Conservation (phyloP, 2,113 vertebrate species). For the Tringa solitaria region DNA sequence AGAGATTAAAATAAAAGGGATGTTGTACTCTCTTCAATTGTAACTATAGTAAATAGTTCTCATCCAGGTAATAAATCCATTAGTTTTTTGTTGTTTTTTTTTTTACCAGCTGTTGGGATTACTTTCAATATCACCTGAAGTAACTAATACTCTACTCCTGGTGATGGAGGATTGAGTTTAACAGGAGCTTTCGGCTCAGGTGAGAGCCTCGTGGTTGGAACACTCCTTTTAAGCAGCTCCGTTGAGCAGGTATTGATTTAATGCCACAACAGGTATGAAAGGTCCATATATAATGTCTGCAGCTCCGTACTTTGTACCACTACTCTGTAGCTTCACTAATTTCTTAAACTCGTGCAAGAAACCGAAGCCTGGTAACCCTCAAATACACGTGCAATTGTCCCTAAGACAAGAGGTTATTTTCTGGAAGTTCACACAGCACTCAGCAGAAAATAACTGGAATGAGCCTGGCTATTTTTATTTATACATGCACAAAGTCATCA, state of each 20-base stretch:
- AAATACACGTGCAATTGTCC: fast-evolving
- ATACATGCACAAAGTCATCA: background rate
- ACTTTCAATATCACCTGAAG: background rate
- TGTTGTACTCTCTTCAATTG: background rate
- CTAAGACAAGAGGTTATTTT: background rate
- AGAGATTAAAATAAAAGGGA: background rate
- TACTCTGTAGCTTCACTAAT: background rate
- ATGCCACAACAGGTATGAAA: background rate
- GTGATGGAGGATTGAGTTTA: background rate
- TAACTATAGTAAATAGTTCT: background rate
- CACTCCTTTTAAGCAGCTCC: background rate
- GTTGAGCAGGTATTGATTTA: background rate
- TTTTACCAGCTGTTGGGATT: background rate
- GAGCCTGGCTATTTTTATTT: background rate
- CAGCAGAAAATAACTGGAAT: background rate
- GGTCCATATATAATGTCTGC: fast-evolving
- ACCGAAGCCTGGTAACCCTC: background rate
- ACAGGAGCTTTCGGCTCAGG: background rate
- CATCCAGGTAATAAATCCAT: background rate
- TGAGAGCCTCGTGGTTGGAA: background rate
- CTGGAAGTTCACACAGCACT: background rate
- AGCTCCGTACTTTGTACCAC: background rate
- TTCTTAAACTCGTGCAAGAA: background rate
- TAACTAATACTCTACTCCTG: background rate
- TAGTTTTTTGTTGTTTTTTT: background rate